Evolutionary conservation across 1,140 invertebrate genomes (phyloP).

Genomic region (Bradynema listronoti): DNA sequence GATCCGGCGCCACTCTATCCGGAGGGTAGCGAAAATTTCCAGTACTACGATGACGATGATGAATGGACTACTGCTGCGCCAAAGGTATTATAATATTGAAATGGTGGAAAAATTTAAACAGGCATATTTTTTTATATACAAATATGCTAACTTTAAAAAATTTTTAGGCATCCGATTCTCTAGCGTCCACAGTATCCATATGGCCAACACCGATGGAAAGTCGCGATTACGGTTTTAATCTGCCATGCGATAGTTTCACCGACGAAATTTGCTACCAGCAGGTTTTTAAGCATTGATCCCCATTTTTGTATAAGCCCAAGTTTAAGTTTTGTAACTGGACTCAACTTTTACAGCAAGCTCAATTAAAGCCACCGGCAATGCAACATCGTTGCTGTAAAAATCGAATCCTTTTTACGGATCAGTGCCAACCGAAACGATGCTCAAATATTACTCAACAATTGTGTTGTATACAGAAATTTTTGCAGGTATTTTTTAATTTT

Average conservation of each 20-base stretch:
- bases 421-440: slow-evolving; percentile 53
- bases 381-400: slow-evolving; percentile 52
- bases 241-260: slow-evolving; percentile 50
- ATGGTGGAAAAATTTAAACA: no score
- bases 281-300: slow-evolving; percentile 19
- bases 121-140: no score
- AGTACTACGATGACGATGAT: slow-evolving; percentile 40
- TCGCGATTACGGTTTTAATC: slow-evolving; percentile 39
- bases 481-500: slow-evolving; percentile 48
- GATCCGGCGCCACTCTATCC: slow-evolving; percentile 40
- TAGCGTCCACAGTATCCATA: no score
- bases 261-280: slow-evolving; percentile 57
- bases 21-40: slow-evolving; percentile 27
- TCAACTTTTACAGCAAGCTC: slow-evolving; percentile 37
- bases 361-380: slow-evolving; percentile 27
- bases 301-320: slow-evolving; percentile 1
- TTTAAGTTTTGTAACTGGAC: neutral
- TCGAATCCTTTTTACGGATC: slow-evolving; percentile 47
- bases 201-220: no score
- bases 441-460: slow-evolving; percentile 51
- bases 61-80: slow-evolving; percentile 43
- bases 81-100: slow-evolving; percentile 12
- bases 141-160: no score
- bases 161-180: no score
- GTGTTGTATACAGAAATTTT: slow-evolving; percentile 56